phyloP scores from a whole-genome alignment of 2,888 invertebrate genomes.

The Himalopsyche tibetana region DNA sequence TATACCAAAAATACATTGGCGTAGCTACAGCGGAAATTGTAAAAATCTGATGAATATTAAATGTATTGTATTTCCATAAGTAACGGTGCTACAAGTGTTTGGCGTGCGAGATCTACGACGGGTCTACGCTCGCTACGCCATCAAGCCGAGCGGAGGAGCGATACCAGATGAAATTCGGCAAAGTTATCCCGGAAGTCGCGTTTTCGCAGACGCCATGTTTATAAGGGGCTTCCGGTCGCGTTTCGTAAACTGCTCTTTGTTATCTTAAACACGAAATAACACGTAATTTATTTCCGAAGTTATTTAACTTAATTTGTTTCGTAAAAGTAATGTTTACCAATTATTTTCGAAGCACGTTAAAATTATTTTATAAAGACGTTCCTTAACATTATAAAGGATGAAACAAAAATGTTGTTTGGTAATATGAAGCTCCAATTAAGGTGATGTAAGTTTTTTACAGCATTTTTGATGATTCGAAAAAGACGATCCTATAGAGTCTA shows the following conservation, averaged over 20 bases:
- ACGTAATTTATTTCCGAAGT: conserved; percentile 24
- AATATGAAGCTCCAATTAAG: too few relatives aligned
- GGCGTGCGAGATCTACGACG: background rate
- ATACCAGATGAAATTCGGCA: conserved; percentile 25
- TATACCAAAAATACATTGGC: too few relatives aligned
- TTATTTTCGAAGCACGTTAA: background rate
- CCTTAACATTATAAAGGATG: too few relatives aligned
- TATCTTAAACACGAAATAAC: background rate
- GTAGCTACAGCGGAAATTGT: too few relatives aligned
- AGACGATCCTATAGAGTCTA: too few relatives aligned
- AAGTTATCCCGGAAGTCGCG: conserved; percentile 20
- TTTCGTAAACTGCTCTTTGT: conserved; percentile 22
- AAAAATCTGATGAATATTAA: too few relatives aligned
- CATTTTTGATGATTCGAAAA: too few relatives aligned
- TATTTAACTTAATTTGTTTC: conserved; percentile 4
- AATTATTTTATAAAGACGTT: too few relatives aligned
- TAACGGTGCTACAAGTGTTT: too few relatives aligned
- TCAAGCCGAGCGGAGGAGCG: background rate
- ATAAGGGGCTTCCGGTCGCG: conserved; percentile 8
- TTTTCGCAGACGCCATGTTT: conserved; percentile 26
- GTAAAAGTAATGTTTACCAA: conserved; percentile 1
- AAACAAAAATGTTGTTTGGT: too few relatives aligned
- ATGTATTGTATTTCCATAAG: too few relatives aligned
- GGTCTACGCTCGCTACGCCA: conserved; percentile 6
- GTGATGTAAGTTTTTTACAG: too few relatives aligned